Conservation (phyloP, 1,140 invertebrate genomes). For the Spodoptera litura region DNA sequence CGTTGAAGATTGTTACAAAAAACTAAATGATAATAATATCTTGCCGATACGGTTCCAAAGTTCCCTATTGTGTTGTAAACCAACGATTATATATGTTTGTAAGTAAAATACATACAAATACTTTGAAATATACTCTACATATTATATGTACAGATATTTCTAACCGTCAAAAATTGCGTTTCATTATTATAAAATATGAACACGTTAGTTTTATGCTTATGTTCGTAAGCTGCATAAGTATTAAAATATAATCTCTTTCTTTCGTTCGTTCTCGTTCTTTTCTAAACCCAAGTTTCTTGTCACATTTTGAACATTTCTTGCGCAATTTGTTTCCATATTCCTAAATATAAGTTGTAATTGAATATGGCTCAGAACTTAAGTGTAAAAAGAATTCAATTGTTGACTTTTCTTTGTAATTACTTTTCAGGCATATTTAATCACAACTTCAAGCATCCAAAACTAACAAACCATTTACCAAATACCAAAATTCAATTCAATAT, state of each 20-base stretch:
- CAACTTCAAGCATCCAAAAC: not conserved
- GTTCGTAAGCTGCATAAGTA: slow-evolving; percentile 32
- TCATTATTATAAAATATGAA: slow-evolving; percentile 62
- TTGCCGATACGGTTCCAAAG: not conserved
- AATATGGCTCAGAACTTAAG: not conserved
- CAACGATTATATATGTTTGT: not conserved
- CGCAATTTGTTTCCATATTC: not conserved
- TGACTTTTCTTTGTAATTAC: not conserved
- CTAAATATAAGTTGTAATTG: not conserved
- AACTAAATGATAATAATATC: not conserved
- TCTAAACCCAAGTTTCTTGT: slow-evolving; percentile 1
- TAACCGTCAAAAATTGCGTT: slow-evolving; percentile 45
- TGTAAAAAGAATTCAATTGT: not conserved
- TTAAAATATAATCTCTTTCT: slow-evolving; percentile 29
- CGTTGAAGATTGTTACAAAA: too few relatives aligned
- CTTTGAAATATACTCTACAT: slow-evolving; percentile 43
- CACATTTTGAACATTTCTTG: slow-evolving; percentile 20
- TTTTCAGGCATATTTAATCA: not conserved
- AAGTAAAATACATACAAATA: slow-evolving; percentile 50
- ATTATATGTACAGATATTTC: slow-evolving; percentile 40
- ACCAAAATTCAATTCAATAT: not conserved
- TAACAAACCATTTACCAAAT: slow-evolving; percentile 36
- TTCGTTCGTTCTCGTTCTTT: slow-evolving; percentile 16
- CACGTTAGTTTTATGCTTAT: slow-evolving; percentile 49
- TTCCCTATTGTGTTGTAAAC: not conserved